phyloP scores from a whole-genome alignment of 2,888 invertebrate genomes.

The Andricus quercusramuli region DNA sequence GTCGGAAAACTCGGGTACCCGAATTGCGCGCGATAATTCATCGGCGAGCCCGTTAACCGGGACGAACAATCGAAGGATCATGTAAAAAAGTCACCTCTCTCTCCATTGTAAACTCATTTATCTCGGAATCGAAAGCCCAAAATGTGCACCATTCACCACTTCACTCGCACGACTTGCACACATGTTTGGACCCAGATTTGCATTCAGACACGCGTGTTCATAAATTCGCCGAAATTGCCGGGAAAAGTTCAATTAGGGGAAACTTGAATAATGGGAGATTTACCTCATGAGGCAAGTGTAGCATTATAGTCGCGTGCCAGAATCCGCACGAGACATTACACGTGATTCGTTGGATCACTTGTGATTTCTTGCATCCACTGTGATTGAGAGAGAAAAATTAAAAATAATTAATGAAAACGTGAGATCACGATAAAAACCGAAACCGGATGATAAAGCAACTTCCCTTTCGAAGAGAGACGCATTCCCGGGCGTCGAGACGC shows the following conservation, averaged over 20 bases:
- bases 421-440: not conserved
- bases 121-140: constrained; percentile 3
- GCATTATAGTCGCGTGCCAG: constrained; percentile 38
- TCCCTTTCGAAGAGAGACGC: constrained; percentile 37
- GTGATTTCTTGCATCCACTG: not conserved
- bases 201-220: constrained; percentile 8
- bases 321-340: constrained; percentile 38
- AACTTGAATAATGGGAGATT: not conserved
- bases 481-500: constrained; percentile 40
- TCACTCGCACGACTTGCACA: constrained; percentile 18
- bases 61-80: constrained; percentile 38
- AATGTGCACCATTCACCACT: constrained; percentile 14
- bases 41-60: not conserved
- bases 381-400: not conserved
- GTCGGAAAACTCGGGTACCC: constrained; percentile 34
- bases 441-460: constrained; percentile 1
- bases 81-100: constrained; percentile 39
- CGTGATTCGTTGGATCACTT: not conserved
- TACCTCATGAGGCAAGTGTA: constrained; percentile 29
- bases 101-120: constrained; percentile 32
- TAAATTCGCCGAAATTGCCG: constrained; percentile 27
- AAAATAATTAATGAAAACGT: not conserved
- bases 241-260: constrained; percentile 8
- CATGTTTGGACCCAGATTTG: not conserved
- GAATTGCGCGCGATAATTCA: constrained; percentile 36